Conservation (phyloP, 2,113 vertebrate species). For the Bubo blakistoni region DNA sequence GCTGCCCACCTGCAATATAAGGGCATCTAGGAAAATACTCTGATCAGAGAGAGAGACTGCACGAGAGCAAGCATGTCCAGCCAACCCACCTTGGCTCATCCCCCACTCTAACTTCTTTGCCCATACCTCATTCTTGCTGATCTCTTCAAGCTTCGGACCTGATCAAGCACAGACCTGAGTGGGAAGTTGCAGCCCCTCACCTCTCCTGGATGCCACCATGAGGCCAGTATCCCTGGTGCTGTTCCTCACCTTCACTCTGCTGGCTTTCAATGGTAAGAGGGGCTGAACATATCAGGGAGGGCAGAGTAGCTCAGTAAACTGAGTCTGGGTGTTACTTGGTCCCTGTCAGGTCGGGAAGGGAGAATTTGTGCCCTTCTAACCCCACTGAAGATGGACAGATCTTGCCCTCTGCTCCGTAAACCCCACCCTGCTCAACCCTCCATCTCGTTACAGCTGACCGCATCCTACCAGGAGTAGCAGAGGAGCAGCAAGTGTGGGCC, state of each 20-base stretch:
- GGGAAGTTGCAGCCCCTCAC: background rate
- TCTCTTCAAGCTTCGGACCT: background rate
- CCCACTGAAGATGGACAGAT: background rate
- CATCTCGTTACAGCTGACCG: background rate
- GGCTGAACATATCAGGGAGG: background rate
- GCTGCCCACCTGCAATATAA: conserved; percentile 59
- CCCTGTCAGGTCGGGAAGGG: background rate
- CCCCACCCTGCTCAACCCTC: background rate
- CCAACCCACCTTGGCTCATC: background rate
- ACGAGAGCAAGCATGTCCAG: background rate
- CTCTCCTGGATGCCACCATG: conserved; percentile 31
- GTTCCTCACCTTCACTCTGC: background rate
- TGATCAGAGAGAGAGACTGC: background rate
- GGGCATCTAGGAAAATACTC: background rate
- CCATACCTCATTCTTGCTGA: background rate
- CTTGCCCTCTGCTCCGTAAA: background rate
- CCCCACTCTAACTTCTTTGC: background rate
- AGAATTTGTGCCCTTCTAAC: background rate
- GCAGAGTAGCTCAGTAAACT: background rate
- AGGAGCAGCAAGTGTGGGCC: conserved; percentile 63
- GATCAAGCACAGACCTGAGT: background rate
- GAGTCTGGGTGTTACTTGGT: background rate
- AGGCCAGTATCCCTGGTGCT: background rate
- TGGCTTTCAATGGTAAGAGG: conserved; percentile 33
- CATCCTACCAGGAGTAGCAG: background rate